These are phyloP conservation scores for Eupithecia centaureata DNA, from an alignment of 2,888 invertebrate species.

Conservation along the genomic window DNA sequence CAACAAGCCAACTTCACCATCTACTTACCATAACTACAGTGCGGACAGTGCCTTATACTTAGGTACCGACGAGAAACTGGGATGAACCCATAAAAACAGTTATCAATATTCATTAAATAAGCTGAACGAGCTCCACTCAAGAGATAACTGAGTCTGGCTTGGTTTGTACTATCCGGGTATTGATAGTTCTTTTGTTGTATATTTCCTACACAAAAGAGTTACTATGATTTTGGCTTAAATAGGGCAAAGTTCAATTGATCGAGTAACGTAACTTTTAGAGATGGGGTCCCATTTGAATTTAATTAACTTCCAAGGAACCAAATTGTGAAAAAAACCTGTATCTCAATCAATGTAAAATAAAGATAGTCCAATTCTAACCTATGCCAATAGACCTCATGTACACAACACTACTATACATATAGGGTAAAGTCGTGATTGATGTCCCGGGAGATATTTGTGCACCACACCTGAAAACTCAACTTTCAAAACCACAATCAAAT, in stretches of 20 bases:
- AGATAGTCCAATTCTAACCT: no score
- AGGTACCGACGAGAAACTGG: slow-evolving; percentile 12
- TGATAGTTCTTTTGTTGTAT: background rate
- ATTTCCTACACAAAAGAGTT: background rate
- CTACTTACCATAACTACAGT: no score
- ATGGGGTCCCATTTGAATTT: background rate
- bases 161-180: background rate
- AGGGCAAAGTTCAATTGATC: background rate
- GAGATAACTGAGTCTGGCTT: background rate
- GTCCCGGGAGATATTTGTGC: no score
- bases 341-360: no score
- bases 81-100: slow-evolving; percentile 23
- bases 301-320: background rate
- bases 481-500: no score
- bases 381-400: no score
- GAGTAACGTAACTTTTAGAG: background rate
- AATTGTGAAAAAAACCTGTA: no score
- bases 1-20: background rate
- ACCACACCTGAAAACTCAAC: no score
- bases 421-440: no score
- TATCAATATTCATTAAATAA: slow-evolving; percentile 29
- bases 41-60: background rate
- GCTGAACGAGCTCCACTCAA: background rate
- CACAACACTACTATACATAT: no score
- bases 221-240: background rate